Evolutionary conservation across 92 coral and sea anemone species (phyloP), one percentile per base, ranked within the genome.

Genomic region (Ricordea florida): DNA sequence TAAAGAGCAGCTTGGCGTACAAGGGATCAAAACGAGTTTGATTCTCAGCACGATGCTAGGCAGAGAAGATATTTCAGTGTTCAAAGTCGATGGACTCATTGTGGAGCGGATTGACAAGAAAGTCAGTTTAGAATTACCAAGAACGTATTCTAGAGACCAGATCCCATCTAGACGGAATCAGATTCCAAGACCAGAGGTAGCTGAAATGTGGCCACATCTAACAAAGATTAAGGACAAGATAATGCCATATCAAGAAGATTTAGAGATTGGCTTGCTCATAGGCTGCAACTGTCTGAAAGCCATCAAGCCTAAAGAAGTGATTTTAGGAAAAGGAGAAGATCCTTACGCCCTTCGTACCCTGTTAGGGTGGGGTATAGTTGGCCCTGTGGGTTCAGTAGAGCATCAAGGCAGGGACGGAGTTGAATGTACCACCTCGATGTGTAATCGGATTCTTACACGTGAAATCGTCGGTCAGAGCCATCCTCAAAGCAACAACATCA

Each of bases 41-140:
- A 58, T 62, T 32, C 74, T 86, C 33, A 81, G 59, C 26, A 86
- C 92, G 27, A 81, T 90, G 92, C 83, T 17, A 7, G 96, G 89
- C 6, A 40, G 78, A 21, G 30, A 81, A 34, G 78, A 42, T 26
- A 77, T 85, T n/a, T 10, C 55, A 0, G 83, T 81, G 0, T 33
- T 24, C 0, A 59, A 20, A 18, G 33, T 86, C 1, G 86, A 85
- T 6, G 91, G 89, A 7, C 52, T 90, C 38, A 61, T 85, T 14
- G 91, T 58, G 14, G 28, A 64, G 71, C 47, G 80, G 23, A 69
- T 56, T 4, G 96, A 90, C 43, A 83, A 43, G 51, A 34, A 61
- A 1, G 83, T 72, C 2, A 22, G 52, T 33, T 59, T 88, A 6
- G 44, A 76, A 4, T 84, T 90, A 0, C 96, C 92, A 0, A 90